phyloP scores from a whole-genome alignment of 2,888 invertebrate genomes.

The Bimastos eiseni region DNA sequence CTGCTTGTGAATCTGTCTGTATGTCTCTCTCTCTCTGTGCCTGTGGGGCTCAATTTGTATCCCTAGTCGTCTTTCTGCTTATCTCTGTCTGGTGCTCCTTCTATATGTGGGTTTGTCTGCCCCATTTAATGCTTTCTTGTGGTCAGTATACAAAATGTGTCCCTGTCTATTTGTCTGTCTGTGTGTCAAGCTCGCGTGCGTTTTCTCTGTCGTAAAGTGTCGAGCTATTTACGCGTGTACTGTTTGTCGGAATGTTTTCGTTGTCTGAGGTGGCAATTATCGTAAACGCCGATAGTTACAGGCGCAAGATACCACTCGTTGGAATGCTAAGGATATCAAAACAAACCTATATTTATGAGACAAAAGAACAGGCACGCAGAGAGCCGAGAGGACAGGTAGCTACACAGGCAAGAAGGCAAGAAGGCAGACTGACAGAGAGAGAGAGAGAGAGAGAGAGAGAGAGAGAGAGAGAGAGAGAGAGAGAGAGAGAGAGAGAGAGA shows the following conservation, averaged over 20 bases:
- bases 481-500: not conserved
- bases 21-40: not conserved
- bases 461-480: not conserved
- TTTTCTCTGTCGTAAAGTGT: not conserved
- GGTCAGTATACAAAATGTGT: not conserved
- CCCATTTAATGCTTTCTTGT: not conserved
- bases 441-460: too few species aligned
- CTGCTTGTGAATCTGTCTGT: not conserved
- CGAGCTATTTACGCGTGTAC: not conserved
- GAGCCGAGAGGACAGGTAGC: not conserved
- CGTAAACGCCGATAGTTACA: not conserved
- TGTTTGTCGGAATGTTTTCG: not conserved
- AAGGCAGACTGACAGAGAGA: too few species aligned
- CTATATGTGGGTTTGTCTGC: not conserved
- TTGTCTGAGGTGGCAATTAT: not conserved
- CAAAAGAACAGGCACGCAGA: too few species aligned
- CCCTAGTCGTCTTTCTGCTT: not conserved
- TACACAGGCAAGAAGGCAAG: not conserved
- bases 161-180: not conserved
- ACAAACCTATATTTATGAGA: not conserved
- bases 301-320: slow-evolving; percentile 13
- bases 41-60: too few species aligned
- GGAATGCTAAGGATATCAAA: not conserved
- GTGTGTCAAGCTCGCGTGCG: not conserved
- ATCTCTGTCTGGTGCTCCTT: not conserved